A percentile compares a stretch with the other conserved stretches of the same genome.
These are phyloP conservation scores for Gymnosoma rotundatum DNA, from an alignment of 2,888 invertebrate species.

Conservation along the genomic window DNA sequence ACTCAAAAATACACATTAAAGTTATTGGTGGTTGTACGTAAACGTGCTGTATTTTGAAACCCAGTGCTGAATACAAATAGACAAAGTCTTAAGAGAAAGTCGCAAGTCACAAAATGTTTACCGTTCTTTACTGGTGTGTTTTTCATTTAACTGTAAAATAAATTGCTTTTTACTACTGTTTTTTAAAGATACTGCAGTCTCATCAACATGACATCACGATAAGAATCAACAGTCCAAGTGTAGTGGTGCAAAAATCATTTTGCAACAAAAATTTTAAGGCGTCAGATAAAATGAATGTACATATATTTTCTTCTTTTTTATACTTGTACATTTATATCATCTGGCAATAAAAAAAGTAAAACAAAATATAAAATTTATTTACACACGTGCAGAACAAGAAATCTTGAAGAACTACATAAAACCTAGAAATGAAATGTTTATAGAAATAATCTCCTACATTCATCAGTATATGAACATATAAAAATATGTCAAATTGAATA, in stretches of 20 bases:
- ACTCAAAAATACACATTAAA: no score
- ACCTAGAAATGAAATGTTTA: constrained; percentile 39
- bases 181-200: constrained; percentile 24
- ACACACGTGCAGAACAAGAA: constrained; percentile 38
- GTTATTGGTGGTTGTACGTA: no score
- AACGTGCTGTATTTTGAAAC: not conserved
- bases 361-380: constrained; percentile 14
- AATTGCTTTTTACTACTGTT: constrained; percentile 62
- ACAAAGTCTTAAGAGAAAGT: constrained; percentile 52
- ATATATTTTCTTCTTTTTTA: no score
- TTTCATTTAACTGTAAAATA: constrained; percentile 61
- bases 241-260: not conserved
- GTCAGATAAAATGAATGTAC: no score
- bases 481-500: not conserved
- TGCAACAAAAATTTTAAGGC: constrained; percentile 48
- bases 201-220: constrained; percentile 15
- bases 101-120: constrained; percentile 58
- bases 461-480: not conserved
- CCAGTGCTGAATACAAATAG: constrained; percentile 12
- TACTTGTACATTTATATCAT: constrained; percentile 12
- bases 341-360: constrained; percentile 24
- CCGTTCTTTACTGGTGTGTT: constrained; percentile 20
- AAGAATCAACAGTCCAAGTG: constrained; percentile 17
- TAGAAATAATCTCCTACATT: constrained; percentile 3
- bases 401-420: constrained; percentile 31